Percentiles rank a stretch among this genome's conserved stretches.
These are phyloP conservation scores for Frankliniella fusca DNA, from an alignment of 2,888 invertebrate genomes.

Conservation along the genomic window DNA sequence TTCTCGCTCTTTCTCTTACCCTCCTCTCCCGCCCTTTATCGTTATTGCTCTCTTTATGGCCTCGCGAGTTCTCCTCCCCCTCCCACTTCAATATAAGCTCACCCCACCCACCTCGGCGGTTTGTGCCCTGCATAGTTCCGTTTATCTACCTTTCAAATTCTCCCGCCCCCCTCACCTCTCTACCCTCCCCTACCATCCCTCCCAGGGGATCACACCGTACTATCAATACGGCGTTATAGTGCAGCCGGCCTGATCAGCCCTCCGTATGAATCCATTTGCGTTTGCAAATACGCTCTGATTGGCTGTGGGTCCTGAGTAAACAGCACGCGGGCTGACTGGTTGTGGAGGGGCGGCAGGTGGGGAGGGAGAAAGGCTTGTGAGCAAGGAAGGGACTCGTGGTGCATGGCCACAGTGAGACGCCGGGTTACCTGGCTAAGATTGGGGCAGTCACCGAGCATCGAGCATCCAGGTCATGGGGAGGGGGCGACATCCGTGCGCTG, in stretches of 20 bases:
- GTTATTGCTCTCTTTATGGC: conserved; percentile 26
- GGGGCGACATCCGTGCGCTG: no score
- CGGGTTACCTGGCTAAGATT: no score
- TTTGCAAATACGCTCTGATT: background rate
- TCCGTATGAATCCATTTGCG: conserved; percentile 24
- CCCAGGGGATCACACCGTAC: background rate
- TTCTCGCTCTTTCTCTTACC: background rate
- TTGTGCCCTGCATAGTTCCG: conserved; percentile 19
- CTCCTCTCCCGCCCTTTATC: conserved; percentile 2
- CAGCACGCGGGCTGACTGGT: background rate
- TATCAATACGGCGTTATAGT: conserved; percentile 24
- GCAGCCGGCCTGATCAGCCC: conserved; percentile 5
- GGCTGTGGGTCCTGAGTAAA: no score
- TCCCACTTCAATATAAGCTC: conserved; percentile 22
- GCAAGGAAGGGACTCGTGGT: background rate
- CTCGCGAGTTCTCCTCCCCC: conserved; percentile 10
- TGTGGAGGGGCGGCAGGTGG: background rate
- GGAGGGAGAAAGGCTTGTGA: background rate
- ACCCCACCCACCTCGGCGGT: conserved; percentile 1
- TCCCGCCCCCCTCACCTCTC: background rate
- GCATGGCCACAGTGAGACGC: background rate
- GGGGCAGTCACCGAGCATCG: no score
- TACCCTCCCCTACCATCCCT: background rate
- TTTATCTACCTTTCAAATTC: conserved; percentile 25
- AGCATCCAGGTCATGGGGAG: no score